Percentiles rank a stretch among this genome's conserved stretches.
Evolutionary conservation across 2,888 invertebrate genomes (phyloP).

Genomic region (Cosmia trapezina): DNA sequence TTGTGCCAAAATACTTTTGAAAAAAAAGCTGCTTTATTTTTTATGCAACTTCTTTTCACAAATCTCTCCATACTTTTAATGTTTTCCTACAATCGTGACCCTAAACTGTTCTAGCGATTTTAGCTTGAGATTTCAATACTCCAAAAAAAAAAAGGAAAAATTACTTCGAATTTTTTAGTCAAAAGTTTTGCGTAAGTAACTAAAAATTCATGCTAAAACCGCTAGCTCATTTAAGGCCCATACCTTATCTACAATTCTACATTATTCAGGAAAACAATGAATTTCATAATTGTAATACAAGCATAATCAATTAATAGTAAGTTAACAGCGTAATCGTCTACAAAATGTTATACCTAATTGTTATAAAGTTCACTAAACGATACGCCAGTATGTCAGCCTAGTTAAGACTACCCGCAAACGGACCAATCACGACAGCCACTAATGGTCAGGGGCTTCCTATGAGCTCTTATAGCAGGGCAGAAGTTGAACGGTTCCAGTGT

Average conservation of each 20-base stretch:
- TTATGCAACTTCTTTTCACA: slow-evolving; percentile 15
- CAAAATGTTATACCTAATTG: slow-evolving; percentile 34
- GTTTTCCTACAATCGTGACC: slow-evolving; percentile 9
- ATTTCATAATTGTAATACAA: slow-evolving; percentile 52
- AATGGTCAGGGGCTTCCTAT: background rate
- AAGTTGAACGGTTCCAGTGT: no score
- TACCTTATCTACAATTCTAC: slow-evolving; percentile 21
- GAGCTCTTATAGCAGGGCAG: no score
- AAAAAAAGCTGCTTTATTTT: slow-evolving; percentile 20
- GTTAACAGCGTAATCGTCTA: slow-evolving; percentile 48
- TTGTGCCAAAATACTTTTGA: slow-evolving; percentile 47
- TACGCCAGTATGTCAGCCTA: slow-evolving; percentile 56
- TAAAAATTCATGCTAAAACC: slow-evolving; percentile 6
- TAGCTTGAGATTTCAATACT: background rate
- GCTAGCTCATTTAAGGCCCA: background rate
- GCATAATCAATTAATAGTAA: slow-evolving; percentile 60
- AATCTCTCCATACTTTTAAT: slow-evolving; percentile 1
- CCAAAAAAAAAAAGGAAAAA: background rate
- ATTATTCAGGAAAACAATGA: slow-evolving; percentile 55
- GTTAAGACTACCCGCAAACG: slow-evolving; percentile 10
- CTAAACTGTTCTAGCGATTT: slow-evolving; percentile 19
- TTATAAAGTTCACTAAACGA: slow-evolving; percentile 51
- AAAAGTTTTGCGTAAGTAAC: background rate
- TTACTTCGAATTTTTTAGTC: background rate
- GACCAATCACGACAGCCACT: background rate